phyloP scores from a whole-genome alignment of 2,888 invertebrate species.

The Ecdyonurus torrentis region DNA sequence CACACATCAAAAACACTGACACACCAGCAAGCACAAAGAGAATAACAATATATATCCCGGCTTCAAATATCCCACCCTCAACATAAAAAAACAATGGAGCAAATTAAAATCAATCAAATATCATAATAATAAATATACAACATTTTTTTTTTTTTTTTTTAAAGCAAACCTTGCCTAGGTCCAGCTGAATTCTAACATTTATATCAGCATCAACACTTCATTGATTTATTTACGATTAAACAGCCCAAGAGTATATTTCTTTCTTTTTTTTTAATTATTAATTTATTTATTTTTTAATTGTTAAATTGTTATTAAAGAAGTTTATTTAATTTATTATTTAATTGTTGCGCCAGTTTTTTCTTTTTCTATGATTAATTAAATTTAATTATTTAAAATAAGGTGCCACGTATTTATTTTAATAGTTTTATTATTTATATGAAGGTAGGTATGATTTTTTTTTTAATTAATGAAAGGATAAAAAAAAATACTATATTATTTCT shows the following conservation, averaged over 20 bases:
- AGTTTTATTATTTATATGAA: not conserved
- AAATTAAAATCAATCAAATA: conserved; percentile 3
- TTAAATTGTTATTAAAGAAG: not conserved
- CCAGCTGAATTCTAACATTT: too few relatives aligned
- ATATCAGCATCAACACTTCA: too few relatives aligned
- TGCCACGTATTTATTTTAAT: not conserved
- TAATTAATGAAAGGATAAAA: not conserved
- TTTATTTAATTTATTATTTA: not conserved
- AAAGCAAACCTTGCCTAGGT: conserved; percentile 9
- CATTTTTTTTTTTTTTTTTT: conserved; percentile 4
- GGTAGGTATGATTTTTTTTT: not conserved
- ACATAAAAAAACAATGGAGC: conserved; percentile 5
- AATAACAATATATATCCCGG: not conserved
- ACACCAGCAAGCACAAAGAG: not conserved
- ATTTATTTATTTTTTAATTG: not conserved
- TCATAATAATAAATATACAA: not conserved
- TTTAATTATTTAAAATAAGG: not conserved
- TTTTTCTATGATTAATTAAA: not conserved
- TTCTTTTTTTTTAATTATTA: not conserved
- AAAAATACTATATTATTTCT: too few relatives aligned
- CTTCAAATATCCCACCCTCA: not conserved
- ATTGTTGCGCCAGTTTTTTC: not conserved
- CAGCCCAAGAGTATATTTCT: not conserved
- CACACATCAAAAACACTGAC: not conserved
- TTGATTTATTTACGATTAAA: too few relatives aligned